Evolutionary conservation across 2,113 vertebrate species (phyloP).

Genomic region (Ornithorhynchus anatinus): DNA sequence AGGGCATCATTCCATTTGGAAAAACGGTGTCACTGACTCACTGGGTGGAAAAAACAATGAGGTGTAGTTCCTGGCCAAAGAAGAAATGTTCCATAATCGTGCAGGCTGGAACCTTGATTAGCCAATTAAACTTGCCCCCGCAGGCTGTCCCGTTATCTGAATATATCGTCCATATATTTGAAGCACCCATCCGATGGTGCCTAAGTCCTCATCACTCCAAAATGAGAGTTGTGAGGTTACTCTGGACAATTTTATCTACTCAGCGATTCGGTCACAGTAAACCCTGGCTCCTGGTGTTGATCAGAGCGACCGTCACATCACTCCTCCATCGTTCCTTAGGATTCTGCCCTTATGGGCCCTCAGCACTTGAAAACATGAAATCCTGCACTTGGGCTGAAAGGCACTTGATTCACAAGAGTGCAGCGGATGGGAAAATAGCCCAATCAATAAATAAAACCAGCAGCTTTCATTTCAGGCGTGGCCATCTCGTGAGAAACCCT

Average conservation of each 20-base stretch:
- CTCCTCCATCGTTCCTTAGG: not conserved
- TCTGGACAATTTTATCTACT: not conserved
- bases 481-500: constrained; percentile 22
- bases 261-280: constrained; percentile 13
- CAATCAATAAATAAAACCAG: not conserved
- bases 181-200: not conserved
- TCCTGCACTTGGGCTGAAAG: not conserved
- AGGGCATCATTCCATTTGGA: not conserved
- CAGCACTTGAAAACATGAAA: not conserved
- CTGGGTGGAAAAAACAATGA: not conserved
- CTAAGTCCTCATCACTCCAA: constrained; percentile 1
- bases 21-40: not conserved
- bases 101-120: constrained; percentile 21
- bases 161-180: constrained; percentile 20
- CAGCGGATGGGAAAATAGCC: constrained; percentile 45
- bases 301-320: not conserved
- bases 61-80: not conserved
- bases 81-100: constrained; percentile 6
- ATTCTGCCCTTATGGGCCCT: fast-evolving
- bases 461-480: constrained; percentile 41
- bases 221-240: not conserved
- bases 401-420: constrained; percentile 47
- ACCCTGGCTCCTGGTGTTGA: constrained; percentile 8
- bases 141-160: constrained; percentile 14
- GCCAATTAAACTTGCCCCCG: constrained; percentile 32